phyloP scores from a whole-genome alignment of 2,888 invertebrate species.

The Strigamia transsilvanica region DNA sequence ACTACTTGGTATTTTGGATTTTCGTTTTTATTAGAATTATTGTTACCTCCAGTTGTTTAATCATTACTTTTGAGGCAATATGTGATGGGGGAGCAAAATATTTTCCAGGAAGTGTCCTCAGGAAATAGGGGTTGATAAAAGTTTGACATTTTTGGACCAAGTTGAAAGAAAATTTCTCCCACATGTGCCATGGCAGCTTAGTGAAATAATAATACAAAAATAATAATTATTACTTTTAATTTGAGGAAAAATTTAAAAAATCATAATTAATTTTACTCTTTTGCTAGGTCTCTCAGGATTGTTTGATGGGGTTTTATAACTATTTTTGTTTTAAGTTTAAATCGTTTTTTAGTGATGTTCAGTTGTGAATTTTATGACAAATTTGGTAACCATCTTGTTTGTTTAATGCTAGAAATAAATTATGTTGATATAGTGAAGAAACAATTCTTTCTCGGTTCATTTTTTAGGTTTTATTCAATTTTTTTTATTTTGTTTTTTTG shows the following conservation, averaged over 20 bases:
- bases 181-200: constrained; percentile 49
- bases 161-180: constrained; percentile 34
- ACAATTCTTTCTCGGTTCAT: too few species aligned
- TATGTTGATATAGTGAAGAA: too few species aligned
- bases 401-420: neutral
- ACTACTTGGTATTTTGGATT: neutral
- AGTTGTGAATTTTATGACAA: neutral
- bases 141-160: constrained; percentile 41
- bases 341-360: neutral
- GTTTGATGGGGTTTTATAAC: constrained; percentile 4
- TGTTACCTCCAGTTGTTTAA: neutral
- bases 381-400: constrained; percentile 45
- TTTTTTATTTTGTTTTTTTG: neutral
- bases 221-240: neutral
- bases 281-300: constrained; percentile 16
- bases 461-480: neutral
- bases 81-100: constrained; percentile 37
- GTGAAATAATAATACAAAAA: neutral
- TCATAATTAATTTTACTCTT: constrained; percentile 18
- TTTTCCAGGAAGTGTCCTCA: constrained; percentile 48
- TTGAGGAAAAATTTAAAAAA: neutral
- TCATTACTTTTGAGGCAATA: constrained; percentile 31
- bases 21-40: neutral
- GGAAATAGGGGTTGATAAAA: constrained; percentile 37
- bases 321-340: neutral